Evolutionary conservation across 92 coral and sea anemone genomes (phyloP).

Genomic region (Paragorgia papillata): DNA sequence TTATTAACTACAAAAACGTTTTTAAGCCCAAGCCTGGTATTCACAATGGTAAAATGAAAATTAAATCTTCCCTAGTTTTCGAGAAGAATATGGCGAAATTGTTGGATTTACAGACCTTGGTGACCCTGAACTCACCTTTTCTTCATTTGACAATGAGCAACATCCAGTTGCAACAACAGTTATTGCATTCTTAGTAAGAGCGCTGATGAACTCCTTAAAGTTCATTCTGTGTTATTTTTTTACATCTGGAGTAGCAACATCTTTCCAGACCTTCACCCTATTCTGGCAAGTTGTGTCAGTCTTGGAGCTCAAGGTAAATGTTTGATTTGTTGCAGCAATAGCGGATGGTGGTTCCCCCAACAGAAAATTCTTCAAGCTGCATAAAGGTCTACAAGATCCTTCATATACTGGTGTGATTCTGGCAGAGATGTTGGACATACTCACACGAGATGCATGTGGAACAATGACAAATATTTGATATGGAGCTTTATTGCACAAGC

Average conservation of each 20-base stretch:
- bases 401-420: conserved; percentile 20
- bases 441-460: conserved; percentile 24
- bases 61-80: not conserved
- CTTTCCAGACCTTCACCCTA: conserved; percentile 12
- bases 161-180: conserved; percentile 32
- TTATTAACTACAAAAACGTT: no score
- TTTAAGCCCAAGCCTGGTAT: no score
- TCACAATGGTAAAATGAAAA: conserved; percentile 11
- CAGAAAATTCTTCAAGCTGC: conserved; percentile 10
- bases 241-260: conserved; percentile 21
- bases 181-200: conserved; percentile 23
- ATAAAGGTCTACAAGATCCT: conserved; percentile 6
- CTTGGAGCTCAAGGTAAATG: no score
- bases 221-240: conserved; percentile 9
- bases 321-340: conserved; percentile 3
- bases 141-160: not conserved
- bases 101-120: no score
- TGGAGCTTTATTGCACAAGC: no score
- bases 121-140: no score
- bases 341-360: conserved; percentile 17
- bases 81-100: no score
- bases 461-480: no score
- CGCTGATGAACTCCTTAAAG: not conserved
- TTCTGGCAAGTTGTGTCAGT: conserved; percentile 8
- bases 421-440: conserved; percentile 13